phyloP scores from a whole-genome alignment of 1,140 invertebrate species.

The Formica selysi region DNA sequence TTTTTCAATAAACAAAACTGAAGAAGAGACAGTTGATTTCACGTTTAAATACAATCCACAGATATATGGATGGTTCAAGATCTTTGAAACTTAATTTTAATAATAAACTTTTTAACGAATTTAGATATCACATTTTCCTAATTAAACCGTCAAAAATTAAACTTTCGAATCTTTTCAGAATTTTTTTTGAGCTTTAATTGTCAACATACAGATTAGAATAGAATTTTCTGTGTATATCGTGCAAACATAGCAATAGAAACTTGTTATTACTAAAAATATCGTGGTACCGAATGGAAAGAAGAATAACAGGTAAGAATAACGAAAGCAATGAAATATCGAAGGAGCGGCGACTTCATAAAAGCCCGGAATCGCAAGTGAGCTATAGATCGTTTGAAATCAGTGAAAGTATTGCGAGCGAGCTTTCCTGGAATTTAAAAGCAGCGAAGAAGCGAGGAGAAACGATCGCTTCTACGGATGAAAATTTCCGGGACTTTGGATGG shows the following conservation, averaged over 20 bases:
- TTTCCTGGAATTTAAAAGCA: conserved; percentile 53
- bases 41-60: neutral
- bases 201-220: neutral
- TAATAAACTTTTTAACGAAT: neutral
- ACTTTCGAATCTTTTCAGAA: neutral
- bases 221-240: neutral
- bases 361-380: conserved; percentile 8
- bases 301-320: conserved; percentile 35
- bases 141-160: neutral
- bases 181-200: neutral
- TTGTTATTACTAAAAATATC: conserved; percentile 31
- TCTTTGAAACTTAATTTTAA: neutral
- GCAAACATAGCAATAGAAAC: neutral
- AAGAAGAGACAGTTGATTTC: neutral
- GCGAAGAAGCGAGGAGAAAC: neutral
- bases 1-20: neutral
- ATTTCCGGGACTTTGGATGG: conserved; percentile 59
- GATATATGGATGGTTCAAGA: neutral
- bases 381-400: conserved; percentile 54
- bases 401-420: conserved; percentile 48
- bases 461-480: conserved; percentile 51
- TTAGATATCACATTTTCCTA: neutral
- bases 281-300: neutral
- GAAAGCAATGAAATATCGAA: conserved; percentile 60
- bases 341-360: conserved; percentile 37